Conservation (phyloP, 2,888 invertebrate genomes). For the Incurvaria masculella region DNA sequence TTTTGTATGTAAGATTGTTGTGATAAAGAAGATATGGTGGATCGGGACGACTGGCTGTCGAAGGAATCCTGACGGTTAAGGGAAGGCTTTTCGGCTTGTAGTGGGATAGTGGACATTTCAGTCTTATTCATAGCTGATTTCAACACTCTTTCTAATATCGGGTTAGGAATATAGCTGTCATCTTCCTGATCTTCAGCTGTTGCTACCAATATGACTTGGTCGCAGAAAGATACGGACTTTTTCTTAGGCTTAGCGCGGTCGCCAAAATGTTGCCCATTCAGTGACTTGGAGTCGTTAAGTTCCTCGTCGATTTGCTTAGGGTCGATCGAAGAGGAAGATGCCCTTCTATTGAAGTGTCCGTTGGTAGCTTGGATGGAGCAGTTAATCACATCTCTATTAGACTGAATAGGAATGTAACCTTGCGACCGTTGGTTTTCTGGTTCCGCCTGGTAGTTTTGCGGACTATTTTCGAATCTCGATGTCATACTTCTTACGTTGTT, state of each 20-base stretch:
- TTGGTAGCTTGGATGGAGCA: conserved; percentile 39
- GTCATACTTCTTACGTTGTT: conserved; percentile 74
- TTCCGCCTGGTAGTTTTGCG: conserved; percentile 22
- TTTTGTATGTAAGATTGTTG: conserved; percentile 38
- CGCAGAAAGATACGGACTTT: conserved; percentile 94
- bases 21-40: conserved; percentile 48
- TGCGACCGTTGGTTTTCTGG: conserved; percentile 38
- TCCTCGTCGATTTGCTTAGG: conserved; percentile 44
- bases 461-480: conserved; percentile 67
- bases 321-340: conserved; percentile 44
- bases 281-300: conserved; percentile 32
- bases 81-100: conserved; percentile 45
- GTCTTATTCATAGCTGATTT: conserved; percentile 78
- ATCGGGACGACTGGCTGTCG: conserved; percentile 50
- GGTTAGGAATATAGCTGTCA: conserved; percentile 87
- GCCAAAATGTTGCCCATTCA: conserved; percentile 32
- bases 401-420: conserved; percentile 32
- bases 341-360: conserved; percentile 34
- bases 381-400: conserved; percentile 45
- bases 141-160: conserved; percentile 81
- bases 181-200: conserved; percentile 91
- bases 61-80: conserved; percentile 50
- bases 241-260: conserved; percentile 70
- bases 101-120: conserved; percentile 53
- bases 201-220: conserved; percentile 89